A percentile compares a stretch with the other conserved stretches of the same genome.
Conservation (phyloP, 2,113 vertebrate genomes). For the Pterophyllum scalare region DNA sequence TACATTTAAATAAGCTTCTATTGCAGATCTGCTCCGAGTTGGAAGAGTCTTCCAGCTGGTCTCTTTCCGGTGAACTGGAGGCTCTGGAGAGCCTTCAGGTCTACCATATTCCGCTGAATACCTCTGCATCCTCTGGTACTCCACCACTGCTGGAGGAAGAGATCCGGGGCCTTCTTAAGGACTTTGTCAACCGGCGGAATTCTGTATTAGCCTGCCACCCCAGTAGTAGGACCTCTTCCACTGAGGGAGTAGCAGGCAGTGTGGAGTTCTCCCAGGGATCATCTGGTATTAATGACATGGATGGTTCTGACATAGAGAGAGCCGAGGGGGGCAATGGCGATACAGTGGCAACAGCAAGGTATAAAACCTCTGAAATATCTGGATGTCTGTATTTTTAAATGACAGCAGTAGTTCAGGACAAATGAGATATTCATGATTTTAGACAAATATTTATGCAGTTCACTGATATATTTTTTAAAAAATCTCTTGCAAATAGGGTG, state of each 20-base stretch:
- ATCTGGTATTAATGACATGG: conserved; percentile 92
- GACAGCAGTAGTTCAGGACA: background rate
- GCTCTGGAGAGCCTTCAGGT: conserved; percentile 85
- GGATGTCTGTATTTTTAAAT: background rate
- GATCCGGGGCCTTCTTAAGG: conserved; percentile 86
- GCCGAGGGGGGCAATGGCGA: conserved; percentile 49
- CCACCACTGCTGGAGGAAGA: conserved; percentile 81
- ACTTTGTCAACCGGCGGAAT: conserved; percentile 85
- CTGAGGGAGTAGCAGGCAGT: conserved; percentile 93
- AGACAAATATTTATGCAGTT: background rate
- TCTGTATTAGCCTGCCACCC: conserved; percentile 82
- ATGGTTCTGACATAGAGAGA: conserved; percentile 88
- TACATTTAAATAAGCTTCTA: conserved; percentile 23
- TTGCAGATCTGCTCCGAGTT: conserved; percentile 91
- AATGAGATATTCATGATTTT: background rate
- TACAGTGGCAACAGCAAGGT: conserved; percentile 64
- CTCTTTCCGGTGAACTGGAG: conserved; percentile 83
- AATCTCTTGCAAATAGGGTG: conserved; percentile 55
- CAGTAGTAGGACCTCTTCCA: conserved; percentile 93
- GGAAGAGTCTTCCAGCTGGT: conserved; percentile 86
- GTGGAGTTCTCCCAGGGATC: conserved; percentile 94
- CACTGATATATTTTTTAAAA: conserved; percentile 3
- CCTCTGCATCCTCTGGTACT: conserved; percentile 23
- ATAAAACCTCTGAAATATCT: conserved; percentile 7
- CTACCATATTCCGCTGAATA: conserved; percentile 77